Percentiles rank a stretch among this genome's conserved stretches.
phyloP scores from a whole-genome alignment of 1,140 invertebrate genomes.

The Diorhabda elongata region DNA sequence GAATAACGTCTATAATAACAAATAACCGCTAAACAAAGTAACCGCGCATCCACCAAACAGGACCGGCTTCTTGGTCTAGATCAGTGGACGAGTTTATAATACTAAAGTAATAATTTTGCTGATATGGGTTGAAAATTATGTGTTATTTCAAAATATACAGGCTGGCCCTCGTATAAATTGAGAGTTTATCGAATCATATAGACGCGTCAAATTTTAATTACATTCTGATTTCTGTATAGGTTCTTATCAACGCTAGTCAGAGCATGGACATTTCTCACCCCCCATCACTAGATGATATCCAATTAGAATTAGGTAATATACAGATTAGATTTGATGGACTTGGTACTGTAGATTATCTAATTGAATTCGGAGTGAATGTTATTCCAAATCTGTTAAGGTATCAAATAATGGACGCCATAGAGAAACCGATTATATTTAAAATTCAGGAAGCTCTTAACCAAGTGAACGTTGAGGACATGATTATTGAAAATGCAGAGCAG shows the following conservation, averaged over 20 bases:
- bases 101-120: too few relatives aligned
- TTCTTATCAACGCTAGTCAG: slow-evolving; percentile 63
- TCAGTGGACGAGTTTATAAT: too few relatives aligned
- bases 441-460: slow-evolving; percentile 66
- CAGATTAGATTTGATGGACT: slow-evolving; percentile 71
- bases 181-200: too few relatives aligned
- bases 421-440: slow-evolving; percentile 65
- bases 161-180: too few relatives aligned
- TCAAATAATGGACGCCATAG: slow-evolving; percentile 78
- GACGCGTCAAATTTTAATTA: too few relatives aligned
- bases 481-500: slow-evolving; percentile 62
- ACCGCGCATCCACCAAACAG: too few relatives aligned
- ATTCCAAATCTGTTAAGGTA: slow-evolving; percentile 76
- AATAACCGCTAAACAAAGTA: too few relatives aligned
- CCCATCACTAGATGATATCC: slow-evolving; percentile 65
- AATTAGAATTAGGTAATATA: slow-evolving; percentile 78
- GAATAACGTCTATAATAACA: too few relatives aligned
- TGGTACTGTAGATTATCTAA: slow-evolving; percentile 74
- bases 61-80: too few relatives aligned
- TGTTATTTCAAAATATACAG: too few relatives aligned
- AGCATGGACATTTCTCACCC: slow-evolving; percentile 69
- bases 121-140: too few relatives aligned
- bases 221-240: slow-evolving; percentile 27
- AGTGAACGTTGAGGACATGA: slow-evolving; percentile 66
- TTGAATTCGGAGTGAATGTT: slow-evolving; percentile 73